A percentile compares a stretch with the other conserved stretches of the same genome.
phyloP scores from a whole-genome alignment of 2,113 vertebrate species.

The Urocitellus parryii region DNA sequence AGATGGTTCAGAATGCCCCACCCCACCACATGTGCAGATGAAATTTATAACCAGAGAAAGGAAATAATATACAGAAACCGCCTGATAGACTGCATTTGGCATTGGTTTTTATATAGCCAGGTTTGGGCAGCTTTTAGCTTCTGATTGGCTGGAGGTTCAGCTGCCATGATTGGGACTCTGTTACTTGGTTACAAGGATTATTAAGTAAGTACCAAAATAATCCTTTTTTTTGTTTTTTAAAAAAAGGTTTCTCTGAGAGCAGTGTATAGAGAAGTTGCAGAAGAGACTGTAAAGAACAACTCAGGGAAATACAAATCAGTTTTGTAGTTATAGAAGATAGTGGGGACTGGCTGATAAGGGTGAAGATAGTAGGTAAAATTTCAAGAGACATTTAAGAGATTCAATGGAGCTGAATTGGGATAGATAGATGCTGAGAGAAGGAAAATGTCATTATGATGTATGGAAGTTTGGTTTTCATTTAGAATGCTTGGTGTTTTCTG shows the following conservation, averaged over 20 bases:
- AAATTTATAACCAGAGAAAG: background rate
- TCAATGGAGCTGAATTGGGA: background rate
- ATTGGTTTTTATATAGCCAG: background rate
- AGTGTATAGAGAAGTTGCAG: background rate
- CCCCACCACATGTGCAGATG: background rate
- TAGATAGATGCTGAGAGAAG: background rate
- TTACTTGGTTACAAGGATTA: background rate
- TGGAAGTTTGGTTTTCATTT: background rate
- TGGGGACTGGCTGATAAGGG: background rate
- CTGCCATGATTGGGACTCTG: background rate
- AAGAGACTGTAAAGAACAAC: background rate
- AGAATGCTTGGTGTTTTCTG: background rate
- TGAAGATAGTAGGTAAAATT: background rate
- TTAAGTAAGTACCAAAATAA: background rate
- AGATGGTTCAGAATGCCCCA: background rate
- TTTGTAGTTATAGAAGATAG: background rate
- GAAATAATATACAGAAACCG: background rate
- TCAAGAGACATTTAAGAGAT: background rate
- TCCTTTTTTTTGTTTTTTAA: background rate
- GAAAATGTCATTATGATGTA: background rate
- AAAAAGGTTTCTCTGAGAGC: background rate
- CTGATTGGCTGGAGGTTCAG: background rate
- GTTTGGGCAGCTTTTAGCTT: background rate
- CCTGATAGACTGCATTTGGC: background rate
- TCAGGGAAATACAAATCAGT: background rate